A percentile compares a stretch with the other conserved stretches of the same genome.
These are phyloP conservation scores for Nothocercus julius DNA, from an alignment of 2,113 vertebrate genomes.

Conservation along the genomic window DNA sequence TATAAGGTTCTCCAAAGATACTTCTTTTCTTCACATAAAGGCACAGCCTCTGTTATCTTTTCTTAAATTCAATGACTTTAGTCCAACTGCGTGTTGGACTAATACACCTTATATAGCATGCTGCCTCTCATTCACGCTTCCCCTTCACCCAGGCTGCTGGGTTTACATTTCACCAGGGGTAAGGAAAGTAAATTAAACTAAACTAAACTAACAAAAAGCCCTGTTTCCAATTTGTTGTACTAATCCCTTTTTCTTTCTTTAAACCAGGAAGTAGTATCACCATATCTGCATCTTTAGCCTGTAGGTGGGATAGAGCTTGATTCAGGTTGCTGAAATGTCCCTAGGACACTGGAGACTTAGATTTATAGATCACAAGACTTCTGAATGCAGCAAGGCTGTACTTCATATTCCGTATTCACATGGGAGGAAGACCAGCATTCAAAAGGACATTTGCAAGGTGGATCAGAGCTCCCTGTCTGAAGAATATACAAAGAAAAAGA, in stretches of 20 bases:
- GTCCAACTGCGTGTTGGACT: background rate
- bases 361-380: constrained; percentile 44
- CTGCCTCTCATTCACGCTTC: background rate
- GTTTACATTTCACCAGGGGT: background rate
- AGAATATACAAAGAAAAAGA: constrained; percentile 9
- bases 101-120: background rate
- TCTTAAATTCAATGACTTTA: constrained; percentile 23
- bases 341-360: background rate
- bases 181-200: background rate
- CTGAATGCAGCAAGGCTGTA: background rate
- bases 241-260: background rate
- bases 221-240: background rate
- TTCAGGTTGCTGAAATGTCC: constrained; percentile 14
- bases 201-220: background rate
- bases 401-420: constrained; percentile 19
- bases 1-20: constrained; percentile 43
- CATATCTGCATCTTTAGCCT: constrained; percentile 9
- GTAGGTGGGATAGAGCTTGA: background rate
- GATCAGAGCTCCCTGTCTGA: constrained; percentile 26
- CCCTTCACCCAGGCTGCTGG: background rate
- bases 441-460: constrained; percentile 21
- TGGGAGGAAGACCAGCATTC: background rate
- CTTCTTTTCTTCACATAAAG: constrained; percentile 15
- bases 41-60: constrained; percentile 9
- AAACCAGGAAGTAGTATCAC: background rate